Conservation (phyloP, 2,797 vertebrate genomes). For the Menidia menidia region DNA sequence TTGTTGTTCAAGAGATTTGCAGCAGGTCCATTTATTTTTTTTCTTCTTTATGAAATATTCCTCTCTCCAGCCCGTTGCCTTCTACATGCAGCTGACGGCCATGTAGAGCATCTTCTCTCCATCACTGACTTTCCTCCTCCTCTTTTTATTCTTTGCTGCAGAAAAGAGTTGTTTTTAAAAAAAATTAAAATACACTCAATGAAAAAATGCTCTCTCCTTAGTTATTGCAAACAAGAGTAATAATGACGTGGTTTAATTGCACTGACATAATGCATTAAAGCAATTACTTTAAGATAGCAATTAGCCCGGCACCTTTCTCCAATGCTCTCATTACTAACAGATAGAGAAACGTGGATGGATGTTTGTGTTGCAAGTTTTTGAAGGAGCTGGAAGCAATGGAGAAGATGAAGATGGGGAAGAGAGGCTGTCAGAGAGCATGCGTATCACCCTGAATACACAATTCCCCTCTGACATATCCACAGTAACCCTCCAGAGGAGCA, state of each 20-base stretch:
- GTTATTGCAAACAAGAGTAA: constrained; percentile 74
- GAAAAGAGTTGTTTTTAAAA: constrained; percentile 14
- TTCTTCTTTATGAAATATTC: constrained; percentile 4
- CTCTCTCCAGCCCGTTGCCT: constrained; percentile 8
- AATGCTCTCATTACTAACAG: constrained; percentile 76
- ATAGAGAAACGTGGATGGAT: constrained; percentile 64
- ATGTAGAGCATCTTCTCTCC: constrained; percentile 4
- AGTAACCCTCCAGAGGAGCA: constrained; percentile 69
- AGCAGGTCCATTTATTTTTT: background rate
- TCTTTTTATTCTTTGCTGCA: constrained; percentile 4
- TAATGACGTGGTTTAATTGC: constrained; percentile 80
- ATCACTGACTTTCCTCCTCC: constrained; percentile 15
- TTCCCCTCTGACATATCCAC: constrained; percentile 67
- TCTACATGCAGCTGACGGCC: background rate
- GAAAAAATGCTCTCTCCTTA: constrained; percentile 62
- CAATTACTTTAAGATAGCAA: constrained; percentile 83
- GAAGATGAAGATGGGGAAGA: constrained; percentile 67
- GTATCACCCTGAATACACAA: constrained; percentile 56
- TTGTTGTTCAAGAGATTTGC: background rate
- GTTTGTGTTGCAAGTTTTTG: constrained; percentile 47
- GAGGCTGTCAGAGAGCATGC: constrained; percentile 68
- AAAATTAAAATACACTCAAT: constrained; percentile 62
- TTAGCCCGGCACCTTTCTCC: constrained; percentile 78
- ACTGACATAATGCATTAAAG: constrained; percentile 85
- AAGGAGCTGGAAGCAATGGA: constrained; percentile 55